A percentile compares a stretch with the other conserved stretches of the same genome.
These are phyloP conservation scores for Leptinotarsa undecemlineata DNA, from an alignment of 1,140 invertebrate genomes.

Conservation along the genomic window DNA sequence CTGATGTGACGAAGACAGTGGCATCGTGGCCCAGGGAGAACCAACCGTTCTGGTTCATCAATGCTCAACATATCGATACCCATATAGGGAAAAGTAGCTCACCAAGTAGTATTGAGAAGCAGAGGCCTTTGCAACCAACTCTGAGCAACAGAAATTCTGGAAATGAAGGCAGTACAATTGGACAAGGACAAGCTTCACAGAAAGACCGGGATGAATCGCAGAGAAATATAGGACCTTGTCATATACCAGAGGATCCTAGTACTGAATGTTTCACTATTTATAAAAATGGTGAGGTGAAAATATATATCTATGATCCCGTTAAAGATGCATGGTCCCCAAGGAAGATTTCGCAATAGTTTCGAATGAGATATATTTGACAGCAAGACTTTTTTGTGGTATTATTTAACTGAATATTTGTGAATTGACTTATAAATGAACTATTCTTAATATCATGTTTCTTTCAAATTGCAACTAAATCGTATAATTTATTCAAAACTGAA, in stretches of 20 bases:
- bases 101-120: no score
- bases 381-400: no score
- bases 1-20: conserved; percentile 57
- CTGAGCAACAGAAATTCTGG: no score
- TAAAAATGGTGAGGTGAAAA: conserved; percentile 1
- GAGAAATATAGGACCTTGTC: background rate
- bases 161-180: no score
- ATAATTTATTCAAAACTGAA: no score
- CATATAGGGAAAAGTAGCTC: background rate
- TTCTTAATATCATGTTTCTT: no score
- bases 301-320: background rate
- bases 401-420: no score
- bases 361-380: no score
- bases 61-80: conserved; percentile 58
- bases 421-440: no score
- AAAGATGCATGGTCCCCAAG: background rate
- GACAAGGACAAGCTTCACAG: no score
- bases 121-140: no score
- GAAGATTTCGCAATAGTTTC: background rate
- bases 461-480: no score
- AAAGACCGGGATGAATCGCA: background rate
- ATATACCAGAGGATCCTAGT: background rate
- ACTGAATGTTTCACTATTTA: background rate
- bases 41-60: conserved; percentile 64
- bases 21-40: conserved; percentile 59